Base-by-base conservation (phyloP, 2,888 invertebrate species). In the Chrysolina oricalcia region DNA sequence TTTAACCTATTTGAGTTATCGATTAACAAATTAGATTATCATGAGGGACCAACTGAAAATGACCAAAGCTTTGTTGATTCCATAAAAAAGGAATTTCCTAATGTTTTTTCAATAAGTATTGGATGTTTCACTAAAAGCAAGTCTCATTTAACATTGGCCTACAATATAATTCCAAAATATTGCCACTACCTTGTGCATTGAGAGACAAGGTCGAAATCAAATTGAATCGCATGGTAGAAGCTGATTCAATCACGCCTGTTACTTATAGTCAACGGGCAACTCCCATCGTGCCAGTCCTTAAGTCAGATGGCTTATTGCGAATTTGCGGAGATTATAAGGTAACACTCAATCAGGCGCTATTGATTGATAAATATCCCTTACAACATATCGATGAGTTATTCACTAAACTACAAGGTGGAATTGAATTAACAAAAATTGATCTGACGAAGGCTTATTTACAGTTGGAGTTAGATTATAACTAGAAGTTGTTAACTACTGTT, bases 201-300 rank as follows among this genome's bases (percentile, higher is more conserved):
- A 74, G 67, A 40, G 67, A 41, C 4, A 64, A 56, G 40, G 68
- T 75, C 10, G 72, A 72, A 41, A 6, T 50, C 13, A 72, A 75
- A 48, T 27, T 71, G 62, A 56, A 71, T n/a, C 13, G 50, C 21
- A 50, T 71, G 19, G 15, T 40, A 21, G 10, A 17, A 17, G 15
- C 13, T 27, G 67, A 50, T 11, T 27, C 72, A 3, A 17, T 72
- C 0, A 43, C 41, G 11, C 43, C 53, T 4, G 71, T 72, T 35
- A 56, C 46, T 15, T 69, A 75, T 65, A 75, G 56, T 15, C 40
- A 67, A 15, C 72, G 72, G 64, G 72, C 62, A 21, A 72, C 75
- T 19, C 72, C 63, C 41, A 53, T 75, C 15, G 75, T 72, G 27
- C 27, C 27, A 3, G 5, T 27, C 2, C 27, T 27, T 5, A 27